Conservation (phyloP, 2,797 vertebrate genomes). For the Lerista edwardsae region DNA sequence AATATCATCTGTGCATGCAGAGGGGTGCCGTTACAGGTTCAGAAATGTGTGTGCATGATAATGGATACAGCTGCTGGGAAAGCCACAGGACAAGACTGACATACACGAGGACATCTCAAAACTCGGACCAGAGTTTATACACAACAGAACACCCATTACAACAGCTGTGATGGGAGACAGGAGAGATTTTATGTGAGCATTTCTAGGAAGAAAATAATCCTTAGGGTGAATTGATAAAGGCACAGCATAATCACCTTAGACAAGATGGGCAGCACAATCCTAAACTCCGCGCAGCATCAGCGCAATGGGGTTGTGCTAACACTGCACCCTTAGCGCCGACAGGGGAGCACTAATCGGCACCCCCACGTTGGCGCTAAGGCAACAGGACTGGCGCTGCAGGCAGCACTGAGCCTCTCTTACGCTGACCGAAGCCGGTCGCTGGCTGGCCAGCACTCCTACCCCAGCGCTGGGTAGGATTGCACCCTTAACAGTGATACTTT, state of each 20-base stretch:
- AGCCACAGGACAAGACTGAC: neutral
- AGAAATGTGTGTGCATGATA: neutral
- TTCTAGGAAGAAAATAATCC: neutral
- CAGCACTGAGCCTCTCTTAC: no score
- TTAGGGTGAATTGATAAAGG: neutral
- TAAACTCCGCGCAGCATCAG: no score
- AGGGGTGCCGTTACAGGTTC: neutral
- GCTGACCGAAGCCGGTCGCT: no score
- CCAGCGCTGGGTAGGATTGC: no score
- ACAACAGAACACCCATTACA: neutral
- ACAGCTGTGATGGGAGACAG: neutral
- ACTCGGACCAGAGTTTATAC: neutral
- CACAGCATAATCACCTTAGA: neutral
- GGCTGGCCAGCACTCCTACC: no score
- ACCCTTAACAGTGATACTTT: neutral
- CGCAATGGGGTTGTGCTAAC: no score
- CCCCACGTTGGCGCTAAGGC: no score
- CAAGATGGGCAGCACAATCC: no score
- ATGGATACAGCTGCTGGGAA: neutral
- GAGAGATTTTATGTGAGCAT: neutral
- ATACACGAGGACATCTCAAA: neutral
- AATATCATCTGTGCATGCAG: neutral
- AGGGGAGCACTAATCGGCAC: no score
- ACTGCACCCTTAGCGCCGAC: no score
- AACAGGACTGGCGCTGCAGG: no score